Conservation (phyloP, 2,113 vertebrate genomes). For the Bubalus kerabau region DNA sequence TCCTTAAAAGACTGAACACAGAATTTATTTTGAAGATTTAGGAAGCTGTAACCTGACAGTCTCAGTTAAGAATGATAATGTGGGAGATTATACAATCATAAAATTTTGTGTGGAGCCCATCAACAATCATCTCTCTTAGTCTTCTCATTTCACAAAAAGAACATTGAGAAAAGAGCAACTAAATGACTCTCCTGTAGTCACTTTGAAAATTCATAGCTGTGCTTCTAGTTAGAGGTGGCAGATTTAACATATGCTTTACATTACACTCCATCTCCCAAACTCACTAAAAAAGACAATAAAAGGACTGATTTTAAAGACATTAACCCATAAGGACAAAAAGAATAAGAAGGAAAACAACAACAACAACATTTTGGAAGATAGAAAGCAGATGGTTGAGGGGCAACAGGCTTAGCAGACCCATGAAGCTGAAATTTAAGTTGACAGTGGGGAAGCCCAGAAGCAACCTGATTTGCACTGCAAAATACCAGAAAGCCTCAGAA, state of each 20-base stretch:
- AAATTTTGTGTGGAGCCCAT: background rate
- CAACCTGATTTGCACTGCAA: background rate
- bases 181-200: conserved; percentile 26
- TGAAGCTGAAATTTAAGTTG: conserved; percentile 44
- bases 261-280: conserved; percentile 23
- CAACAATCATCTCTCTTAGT: background rate
- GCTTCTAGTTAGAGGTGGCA: conserved; percentile 50
- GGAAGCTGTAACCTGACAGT: background rate
- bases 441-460: background rate
- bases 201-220: conserved; percentile 53
- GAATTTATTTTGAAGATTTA: conserved; percentile 23
- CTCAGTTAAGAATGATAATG: conserved; percentile 40
- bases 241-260: conserved; percentile 57
- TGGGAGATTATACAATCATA: background rate
- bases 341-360: conserved; percentile 54
- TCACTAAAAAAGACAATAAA: conserved; percentile 61
- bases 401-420: background rate
- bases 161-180: conserved; percentile 27
- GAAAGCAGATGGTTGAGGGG: conserved; percentile 53
- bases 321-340: conserved; percentile 43
- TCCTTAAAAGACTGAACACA: background rate
- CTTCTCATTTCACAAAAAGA: conserved; percentile 54
- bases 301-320: conserved; percentile 53
- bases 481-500: background rate
- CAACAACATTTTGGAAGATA: conserved; percentile 43